Conservation (phyloP, 2,888 invertebrate species). For the Chymomyza amoena region DNA sequence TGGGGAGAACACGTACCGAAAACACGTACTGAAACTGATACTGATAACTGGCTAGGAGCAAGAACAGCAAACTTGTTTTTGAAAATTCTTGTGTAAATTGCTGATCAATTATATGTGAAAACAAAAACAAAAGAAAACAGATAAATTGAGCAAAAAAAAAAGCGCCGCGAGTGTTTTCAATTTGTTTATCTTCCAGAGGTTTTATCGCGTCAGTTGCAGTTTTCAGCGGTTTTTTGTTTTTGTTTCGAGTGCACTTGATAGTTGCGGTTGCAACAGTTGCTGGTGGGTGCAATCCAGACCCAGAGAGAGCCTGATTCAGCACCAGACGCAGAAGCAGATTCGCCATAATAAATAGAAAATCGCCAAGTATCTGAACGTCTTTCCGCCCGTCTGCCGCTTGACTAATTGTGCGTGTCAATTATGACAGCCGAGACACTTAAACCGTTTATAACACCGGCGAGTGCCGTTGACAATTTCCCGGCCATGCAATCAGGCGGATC, state of each 20-base stretch:
- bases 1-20: constrained; percentile 25
- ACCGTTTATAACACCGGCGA: constrained; percentile 76
- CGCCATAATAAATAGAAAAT: constrained; percentile 18
- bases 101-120: constrained; percentile 28
- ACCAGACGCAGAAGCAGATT: no score
- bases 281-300: constrained; percentile 16
- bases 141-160: neutral
- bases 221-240: neutral
- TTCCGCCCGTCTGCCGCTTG: constrained; percentile 18
- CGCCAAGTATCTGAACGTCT: neutral
- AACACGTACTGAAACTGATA: constrained; percentile 22
- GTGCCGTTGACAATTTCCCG: constrained; percentile 68
- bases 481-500: constrained; percentile 56
- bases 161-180: constrained; percentile 34
- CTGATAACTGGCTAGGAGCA: constrained; percentile 8
- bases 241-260: constrained; percentile 32
- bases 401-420: constrained; percentile 45
- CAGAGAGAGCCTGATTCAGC: neutral
- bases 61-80: constrained; percentile 37
- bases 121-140: neutral
- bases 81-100: constrained; percentile 33
- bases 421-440: constrained; percentile 79
- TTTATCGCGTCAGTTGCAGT: neutral
- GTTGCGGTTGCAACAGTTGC: neutral
- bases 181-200: constrained; percentile 32